Conservation (phyloP, 1,140 invertebrate genomes). For the Mamestra configurata region DNA sequence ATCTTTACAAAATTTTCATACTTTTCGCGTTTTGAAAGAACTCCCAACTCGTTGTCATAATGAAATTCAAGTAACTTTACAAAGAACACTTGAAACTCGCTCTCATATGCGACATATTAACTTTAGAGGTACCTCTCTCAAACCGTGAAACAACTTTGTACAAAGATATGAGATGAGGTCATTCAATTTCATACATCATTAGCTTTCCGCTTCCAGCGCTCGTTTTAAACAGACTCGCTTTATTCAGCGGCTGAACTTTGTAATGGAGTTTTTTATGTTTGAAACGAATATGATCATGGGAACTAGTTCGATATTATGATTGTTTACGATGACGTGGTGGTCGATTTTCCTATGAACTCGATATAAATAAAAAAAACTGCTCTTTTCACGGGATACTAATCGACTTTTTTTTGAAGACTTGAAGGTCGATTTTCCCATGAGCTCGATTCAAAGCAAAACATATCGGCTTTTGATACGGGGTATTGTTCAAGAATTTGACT, state of each 20-base stretch:
- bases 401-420: no score
- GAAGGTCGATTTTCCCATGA: no score
- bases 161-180: background rate
- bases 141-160: background rate
- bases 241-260: background rate
- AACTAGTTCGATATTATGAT: background rate
- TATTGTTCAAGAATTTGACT: no score
- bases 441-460: no score
- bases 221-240: constrained; percentile 18
- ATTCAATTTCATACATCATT: constrained; percentile 27
- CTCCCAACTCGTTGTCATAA: background rate
- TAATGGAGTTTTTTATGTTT: background rate
- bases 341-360: no score
- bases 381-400: no score
- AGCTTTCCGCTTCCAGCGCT: background rate
- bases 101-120: background rate
- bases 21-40: background rate
- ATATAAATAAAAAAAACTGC: no score
- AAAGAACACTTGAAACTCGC: background rate
- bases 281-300: background rate
- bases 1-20: background rate
- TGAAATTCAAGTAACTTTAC: constrained; percentile 7
- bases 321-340: background rate
- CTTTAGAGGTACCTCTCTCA: background rate
- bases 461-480: no score